These are phyloP conservation scores for Polyergus mexicanus DNA, from an alignment of 1,140 invertebrate species.

Conservation along the genomic window DNA sequence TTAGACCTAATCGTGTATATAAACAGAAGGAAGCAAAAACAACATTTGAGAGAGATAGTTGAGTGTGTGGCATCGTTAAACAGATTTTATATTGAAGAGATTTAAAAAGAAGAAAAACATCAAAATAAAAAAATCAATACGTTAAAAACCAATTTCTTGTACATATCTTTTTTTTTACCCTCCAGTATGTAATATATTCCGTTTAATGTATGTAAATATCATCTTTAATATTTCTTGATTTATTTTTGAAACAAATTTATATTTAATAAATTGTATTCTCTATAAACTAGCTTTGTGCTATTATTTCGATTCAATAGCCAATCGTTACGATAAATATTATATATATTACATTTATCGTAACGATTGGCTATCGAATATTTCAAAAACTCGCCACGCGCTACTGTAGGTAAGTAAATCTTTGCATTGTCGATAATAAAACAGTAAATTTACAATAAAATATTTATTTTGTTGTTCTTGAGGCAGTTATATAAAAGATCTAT, in stretches of 20 bases:
- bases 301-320: too few species aligned
- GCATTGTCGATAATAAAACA: too few species aligned
- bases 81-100: conserved; percentile 87
- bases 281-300: too few species aligned
- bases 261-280: background rate
- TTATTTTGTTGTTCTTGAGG: too few species aligned
- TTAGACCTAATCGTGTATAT: conserved; percentile 86
- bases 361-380: too few species aligned
- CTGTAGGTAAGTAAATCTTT: too few species aligned
- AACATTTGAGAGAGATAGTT: conserved; percentile 84
- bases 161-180: conserved; percentile 5
- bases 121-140: conserved; percentile 85
- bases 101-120: conserved; percentile 84
- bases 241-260: background rate
- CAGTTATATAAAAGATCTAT: too few species aligned
- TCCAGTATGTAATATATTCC: too few species aligned
- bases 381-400: too few species aligned
- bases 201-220: background rate
- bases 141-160: conserved; percentile 81
- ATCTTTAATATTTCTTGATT: background rate
- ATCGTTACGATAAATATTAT: too few species aligned
- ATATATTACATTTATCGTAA: too few species aligned
- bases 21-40: conserved; percentile 80
- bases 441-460: too few species aligned
- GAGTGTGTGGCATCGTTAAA: conserved; percentile 85